These are phyloP conservation scores for Arctia plantaginis DNA, from an alignment of 2,888 invertebrate species.

Conservation along the genomic window DNA sequence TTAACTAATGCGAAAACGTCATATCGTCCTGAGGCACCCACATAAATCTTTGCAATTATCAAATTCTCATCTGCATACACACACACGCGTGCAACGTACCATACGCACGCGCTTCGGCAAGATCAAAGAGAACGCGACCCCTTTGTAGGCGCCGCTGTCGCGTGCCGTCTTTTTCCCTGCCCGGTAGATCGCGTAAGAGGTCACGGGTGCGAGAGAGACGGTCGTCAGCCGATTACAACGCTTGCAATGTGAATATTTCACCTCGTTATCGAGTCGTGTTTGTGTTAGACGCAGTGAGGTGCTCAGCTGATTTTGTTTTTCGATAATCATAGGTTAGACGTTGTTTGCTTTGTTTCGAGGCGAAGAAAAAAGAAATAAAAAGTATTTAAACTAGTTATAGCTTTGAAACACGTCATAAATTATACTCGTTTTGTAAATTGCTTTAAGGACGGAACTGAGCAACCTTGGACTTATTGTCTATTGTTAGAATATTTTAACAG, in stretches of 20 bases:
- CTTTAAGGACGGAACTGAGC: not conserved
- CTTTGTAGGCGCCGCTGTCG: constrained; percentile 83
- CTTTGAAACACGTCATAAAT: constrained; percentile 7
- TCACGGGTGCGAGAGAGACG: constrained; percentile 71
- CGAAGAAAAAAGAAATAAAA: constrained; percentile 23
- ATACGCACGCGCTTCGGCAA: constrained; percentile 84
- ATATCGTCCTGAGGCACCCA: constrained; percentile 54
- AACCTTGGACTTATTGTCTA: not conserved
- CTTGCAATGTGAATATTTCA: constrained; percentile 86
- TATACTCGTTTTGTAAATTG: not conserved
- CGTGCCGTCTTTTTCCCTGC: constrained; percentile 82
- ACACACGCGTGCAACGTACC: constrained; percentile 66
- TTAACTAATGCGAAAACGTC: constrained; percentile 53
- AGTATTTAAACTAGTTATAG: constrained; percentile 6
- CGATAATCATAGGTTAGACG: constrained; percentile 66
- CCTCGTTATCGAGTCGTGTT: constrained; percentile 87
- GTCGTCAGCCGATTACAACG: constrained; percentile 78
- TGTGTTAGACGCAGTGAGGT: constrained; percentile 82
- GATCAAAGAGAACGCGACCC: constrained; percentile 85
- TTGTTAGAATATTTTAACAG: not conserved
- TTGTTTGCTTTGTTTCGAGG: constrained; percentile 40
- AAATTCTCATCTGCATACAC: constrained; percentile 86
- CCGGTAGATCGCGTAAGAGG: constrained; percentile 65
- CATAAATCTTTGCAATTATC: constrained; percentile 86
- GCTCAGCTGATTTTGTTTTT: constrained; percentile 37